Conservation (phyloP, 2,888 invertebrate genomes). For the Apodemia duryi region DNA sequence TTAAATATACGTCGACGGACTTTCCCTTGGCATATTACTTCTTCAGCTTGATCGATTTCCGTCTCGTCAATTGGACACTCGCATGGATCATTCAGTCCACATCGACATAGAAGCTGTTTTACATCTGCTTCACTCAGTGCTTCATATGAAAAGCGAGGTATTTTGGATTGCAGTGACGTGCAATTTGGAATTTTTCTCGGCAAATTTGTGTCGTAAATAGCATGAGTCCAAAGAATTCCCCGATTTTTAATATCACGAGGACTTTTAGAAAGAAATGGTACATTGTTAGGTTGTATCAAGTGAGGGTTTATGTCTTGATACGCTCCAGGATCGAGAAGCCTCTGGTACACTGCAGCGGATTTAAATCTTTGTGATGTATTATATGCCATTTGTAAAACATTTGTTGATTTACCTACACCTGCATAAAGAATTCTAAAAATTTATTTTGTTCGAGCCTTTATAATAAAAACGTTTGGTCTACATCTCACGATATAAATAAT, state of each 20-base stretch:
- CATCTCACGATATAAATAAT: background rate
- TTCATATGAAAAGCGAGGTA: slow-evolving; percentile 58
- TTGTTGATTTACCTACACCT: background rate
- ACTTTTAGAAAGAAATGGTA: slow-evolving; percentile 50
- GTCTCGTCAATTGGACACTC: slow-evolving; percentile 44
- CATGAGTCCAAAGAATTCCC: slow-evolving; percentile 50
- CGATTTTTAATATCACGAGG: slow-evolving; percentile 39
- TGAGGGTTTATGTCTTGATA: slow-evolving; percentile 41
- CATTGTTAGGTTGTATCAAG: slow-evolving; percentile 37
- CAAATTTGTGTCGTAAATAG: slow-evolving; percentile 40
- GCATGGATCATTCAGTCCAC: slow-evolving; percentile 48
- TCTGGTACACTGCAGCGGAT: slow-evolving; percentile 38
- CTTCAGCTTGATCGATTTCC: slow-evolving; percentile 27
- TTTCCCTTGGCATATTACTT: slow-evolving; percentile 48
- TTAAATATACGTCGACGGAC: slow-evolving; percentile 45
- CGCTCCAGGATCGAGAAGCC: slow-evolving; percentile 55
- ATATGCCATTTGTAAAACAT: slow-evolving; percentile 48
- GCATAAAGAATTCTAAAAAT: background rate
- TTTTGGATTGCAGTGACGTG: slow-evolving; percentile 49
- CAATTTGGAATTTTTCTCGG: slow-evolving; percentile 48
- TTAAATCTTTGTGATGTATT: slow-evolving; percentile 47
- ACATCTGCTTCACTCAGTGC: slow-evolving; percentile 49
- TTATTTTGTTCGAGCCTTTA: background rate
- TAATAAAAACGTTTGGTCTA: background rate
- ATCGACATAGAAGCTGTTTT: slow-evolving; percentile 53